Evolutionary conservation across 2,113 vertebrate genomes (phyloP), one percentile per base, ranked within the genome.

Genomic region (Syngnathoides biaculeatus): DNA sequence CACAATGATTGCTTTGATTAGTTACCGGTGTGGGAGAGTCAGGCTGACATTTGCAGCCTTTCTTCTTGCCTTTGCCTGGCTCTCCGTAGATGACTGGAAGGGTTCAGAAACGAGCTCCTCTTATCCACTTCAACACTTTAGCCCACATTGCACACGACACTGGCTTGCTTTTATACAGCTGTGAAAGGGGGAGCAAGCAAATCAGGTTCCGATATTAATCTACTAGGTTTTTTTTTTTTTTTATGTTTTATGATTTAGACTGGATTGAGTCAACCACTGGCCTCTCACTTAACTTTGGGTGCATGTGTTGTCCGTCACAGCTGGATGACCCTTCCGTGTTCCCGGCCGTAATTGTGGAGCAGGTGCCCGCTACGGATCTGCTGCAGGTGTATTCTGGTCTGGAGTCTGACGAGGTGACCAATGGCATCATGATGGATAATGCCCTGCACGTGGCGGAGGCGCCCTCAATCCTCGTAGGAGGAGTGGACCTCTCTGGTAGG

Each of bases 311-410:
- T 27, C 17, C 19, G 15, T 39, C 69, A 30, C 79, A 95, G 94
- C 88, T 95, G 79, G 94, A 95, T 40, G 94, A 95, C 80, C 94
- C 94, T 2, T 93, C 93, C 1, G 93, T 94, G 64, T 95, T 95
- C 77, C 94, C 94, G 39, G 93, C 94, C 0, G 93, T 94, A 72
- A 95, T 95, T 2, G 94, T 95, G 62, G 94, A 95, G 80, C 94
- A 94, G 81, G 91, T 95, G 39, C 94, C 94, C 0, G 82, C 93
- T 20, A 86, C 94, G 0, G 94, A 95, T 82, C 89, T 95, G 76
- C 89, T 95, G 87, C 94, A 94, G 79, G 93, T 95, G 56, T 95
- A 94, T 79, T 94, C 94, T 0, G 93, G 94, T 39, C 89, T 95
- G 70, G 94, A 95, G 67, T 89, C 91, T 0, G 94, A 95, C 30